Conservation (phyloP, 2,797 vertebrate genomes). For the Echeneis naucrates region DNA sequence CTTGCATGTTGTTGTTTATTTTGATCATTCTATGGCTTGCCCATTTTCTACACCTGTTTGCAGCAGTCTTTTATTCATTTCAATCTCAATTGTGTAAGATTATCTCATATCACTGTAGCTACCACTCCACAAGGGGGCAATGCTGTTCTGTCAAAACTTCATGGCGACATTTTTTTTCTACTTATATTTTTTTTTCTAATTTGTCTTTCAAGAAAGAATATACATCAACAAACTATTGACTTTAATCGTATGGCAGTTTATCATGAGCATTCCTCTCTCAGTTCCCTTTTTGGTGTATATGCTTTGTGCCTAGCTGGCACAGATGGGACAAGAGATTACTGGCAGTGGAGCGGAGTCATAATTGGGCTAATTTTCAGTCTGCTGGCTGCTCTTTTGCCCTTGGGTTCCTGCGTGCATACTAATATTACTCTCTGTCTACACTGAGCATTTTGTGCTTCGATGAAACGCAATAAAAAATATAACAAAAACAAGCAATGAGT, state of each 20-base stretch:
- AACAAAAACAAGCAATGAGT: background rate
- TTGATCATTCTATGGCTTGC: background rate
- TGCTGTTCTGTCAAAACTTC: conserved; percentile 44
- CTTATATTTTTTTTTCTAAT: background rate
- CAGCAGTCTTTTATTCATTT: background rate
- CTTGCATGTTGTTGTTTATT: background rate
- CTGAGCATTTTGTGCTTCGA: background rate
- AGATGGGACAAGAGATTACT: conserved; percentile 22
- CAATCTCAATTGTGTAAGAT: background rate
- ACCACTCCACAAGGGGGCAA: conserved; percentile 75
- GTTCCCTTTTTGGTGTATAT: conserved; percentile 10
- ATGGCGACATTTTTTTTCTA: background rate
- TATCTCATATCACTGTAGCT: conserved; percentile 3
- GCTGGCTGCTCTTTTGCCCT: conserved; percentile 25
- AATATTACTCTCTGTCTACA: conserved; percentile 18
- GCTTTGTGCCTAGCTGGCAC: background rate
- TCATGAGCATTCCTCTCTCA: background rate
- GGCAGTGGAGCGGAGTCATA: conserved; percentile 21
- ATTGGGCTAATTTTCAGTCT: conserved; percentile 45
- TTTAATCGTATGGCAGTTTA: background rate
- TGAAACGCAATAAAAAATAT: no score
- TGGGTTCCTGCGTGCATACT: conserved; percentile 29
- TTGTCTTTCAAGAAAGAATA: background rate
- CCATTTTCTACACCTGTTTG: background rate
- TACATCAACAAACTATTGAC: background rate